A percentile compares a stretch with the other conserved stretches of the same genome.
phyloP scores from a whole-genome alignment of 2,797 vertebrate species.

The Siniperca undulata region DNA sequence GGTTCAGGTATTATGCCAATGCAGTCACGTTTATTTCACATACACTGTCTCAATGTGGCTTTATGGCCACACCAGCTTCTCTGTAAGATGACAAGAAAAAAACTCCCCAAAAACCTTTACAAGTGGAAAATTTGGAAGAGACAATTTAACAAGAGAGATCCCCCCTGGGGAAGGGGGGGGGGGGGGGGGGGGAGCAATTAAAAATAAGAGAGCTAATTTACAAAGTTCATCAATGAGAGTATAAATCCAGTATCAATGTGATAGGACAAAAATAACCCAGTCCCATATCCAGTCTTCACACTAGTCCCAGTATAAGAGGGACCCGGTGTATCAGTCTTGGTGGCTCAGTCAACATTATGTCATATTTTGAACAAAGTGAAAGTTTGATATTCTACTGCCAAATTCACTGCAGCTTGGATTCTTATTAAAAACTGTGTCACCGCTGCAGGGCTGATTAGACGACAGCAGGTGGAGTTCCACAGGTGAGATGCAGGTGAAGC shows the following conservation, averaged over 20 bases:
- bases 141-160: background rate
- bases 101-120: background rate
- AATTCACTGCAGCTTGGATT: background rate
- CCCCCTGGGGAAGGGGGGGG: no score
- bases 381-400: background rate
- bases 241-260: background rate
- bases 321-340: no score
- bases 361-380: background rate
- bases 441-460: background rate
- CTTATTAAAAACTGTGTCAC: background rate
- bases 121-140: background rate
- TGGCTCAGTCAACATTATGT: background rate
- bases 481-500: conserved; percentile 49
- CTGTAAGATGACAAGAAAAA: background rate
- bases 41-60: background rate
- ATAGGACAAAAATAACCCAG: background rate
- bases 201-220: background rate
- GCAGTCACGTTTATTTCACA: background rate
- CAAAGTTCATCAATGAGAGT: background rate
- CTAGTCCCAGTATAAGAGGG: background rate
- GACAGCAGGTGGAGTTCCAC: conserved; percentile 28
- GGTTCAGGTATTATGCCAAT: background rate
- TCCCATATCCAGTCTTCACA: background rate
- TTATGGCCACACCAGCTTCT: background rate
- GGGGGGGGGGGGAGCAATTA: background rate